Percentiles rank a stretch among this genome's conserved stretches.
phyloP scores from a whole-genome alignment of 2,113 vertebrate species.

The Notechis scutatus region DNA sequence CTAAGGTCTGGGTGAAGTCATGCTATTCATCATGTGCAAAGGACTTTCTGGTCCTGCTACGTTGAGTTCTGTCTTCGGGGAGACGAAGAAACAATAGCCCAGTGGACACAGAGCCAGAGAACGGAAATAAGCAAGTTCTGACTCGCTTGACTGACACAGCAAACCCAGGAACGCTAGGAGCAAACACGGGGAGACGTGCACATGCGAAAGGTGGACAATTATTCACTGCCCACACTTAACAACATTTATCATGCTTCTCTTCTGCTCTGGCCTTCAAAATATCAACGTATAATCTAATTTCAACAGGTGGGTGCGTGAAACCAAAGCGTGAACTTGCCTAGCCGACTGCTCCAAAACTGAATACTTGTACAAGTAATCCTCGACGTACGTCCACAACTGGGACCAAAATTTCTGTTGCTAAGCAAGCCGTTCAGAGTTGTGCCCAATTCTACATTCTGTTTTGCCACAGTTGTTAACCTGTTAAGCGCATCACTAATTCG shows the following conservation, averaged over 20 bases:
- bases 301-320: background rate
- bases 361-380: background rate
- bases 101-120: no score
- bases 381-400: background rate
- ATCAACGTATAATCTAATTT: background rate
- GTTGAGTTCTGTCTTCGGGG: background rate
- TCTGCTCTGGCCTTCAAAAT: background rate
- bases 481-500: background rate
- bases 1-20: background rate
- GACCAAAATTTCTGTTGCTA: background rate
- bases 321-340: background rate
- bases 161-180: background rate
- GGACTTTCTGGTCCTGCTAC: background rate
- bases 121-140: background rate
- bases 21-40: background rate
- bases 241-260: background rate
- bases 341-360: background rate
- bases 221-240: background rate
- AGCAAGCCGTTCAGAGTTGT: background rate
- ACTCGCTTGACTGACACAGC: no score
- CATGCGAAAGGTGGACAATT: background rate
- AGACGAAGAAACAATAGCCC: background rate
- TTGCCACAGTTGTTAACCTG: background rate
- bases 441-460: background rate
- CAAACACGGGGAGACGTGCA: background rate